Evolutionary conservation across 2,797 vertebrate species (phyloP), one percentile per base, ranked within the genome.

Genomic region (Chromis chromis): DNA sequence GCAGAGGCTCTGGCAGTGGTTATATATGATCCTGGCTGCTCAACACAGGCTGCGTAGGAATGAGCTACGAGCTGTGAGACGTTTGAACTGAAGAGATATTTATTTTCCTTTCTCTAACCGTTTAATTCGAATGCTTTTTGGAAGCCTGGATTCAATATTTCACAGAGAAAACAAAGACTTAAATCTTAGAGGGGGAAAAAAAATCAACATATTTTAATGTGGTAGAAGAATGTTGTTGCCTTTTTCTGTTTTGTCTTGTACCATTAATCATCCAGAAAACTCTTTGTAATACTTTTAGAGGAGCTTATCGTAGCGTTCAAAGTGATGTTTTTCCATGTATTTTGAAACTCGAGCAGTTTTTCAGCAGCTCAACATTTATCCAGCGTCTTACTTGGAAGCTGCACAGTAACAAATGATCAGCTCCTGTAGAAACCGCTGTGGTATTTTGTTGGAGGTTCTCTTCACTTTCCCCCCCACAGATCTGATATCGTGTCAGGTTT

Each of bases 401-500:
- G n/a, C 27, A 40, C 49, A 54, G 46, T 39, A 33, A 61, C 42
- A 55, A 28, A 42, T 44, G 14, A 59, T 27, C 28, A 59, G 53
- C 1, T 66, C 6, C 22, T 59, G 3, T 25, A 22, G 31, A 49
- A 17, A 40, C 4, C 0, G 56, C 2, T 0, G 2, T 42, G 64
- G 53, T 53, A 28, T 69, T 81, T 79, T n/a, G 3, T 50, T 55
- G 8, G 13, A 56, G 57, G 62, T 58, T 59, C 71, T 49, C 50
- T 24, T 70, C 7, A 4, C n/a, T 72, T 59, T 58, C 13, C 46
- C 52, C 6, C 13, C 6, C 68, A 81, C 1, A 59, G 56, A 62
- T 60, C 17, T 62, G 3, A 60, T 11, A 27, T 4, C 42, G 21
- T 8, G 4, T 75, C 82, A 78, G 52, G 84, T 84, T 58, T 8